Evolutionary conservation across 2,888 invertebrate species (phyloP).

Genomic region (Pyrrhosoma nymphula): DNA sequence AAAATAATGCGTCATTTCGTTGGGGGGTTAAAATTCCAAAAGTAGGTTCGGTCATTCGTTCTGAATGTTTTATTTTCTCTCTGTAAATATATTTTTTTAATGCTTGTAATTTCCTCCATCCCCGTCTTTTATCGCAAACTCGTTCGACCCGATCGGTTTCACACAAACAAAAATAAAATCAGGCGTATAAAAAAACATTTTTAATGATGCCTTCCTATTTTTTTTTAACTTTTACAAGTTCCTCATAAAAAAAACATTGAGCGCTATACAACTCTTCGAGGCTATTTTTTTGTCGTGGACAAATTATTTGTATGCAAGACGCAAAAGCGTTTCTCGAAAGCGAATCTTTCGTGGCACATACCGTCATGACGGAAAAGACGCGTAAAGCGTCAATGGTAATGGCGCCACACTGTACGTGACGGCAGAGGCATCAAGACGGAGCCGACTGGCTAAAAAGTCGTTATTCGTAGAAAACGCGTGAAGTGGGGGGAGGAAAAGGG

Average conservation of each 20-base stretch:
- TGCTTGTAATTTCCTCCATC: neutral
- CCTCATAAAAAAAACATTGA: neutral
- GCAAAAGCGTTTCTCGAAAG: neutral
- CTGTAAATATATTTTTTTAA: neutral
- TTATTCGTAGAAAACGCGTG: constrained; percentile 24
- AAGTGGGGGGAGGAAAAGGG: too few relatives aligned
- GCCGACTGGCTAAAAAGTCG: constrained; percentile 16
- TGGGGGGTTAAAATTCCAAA: neutral
- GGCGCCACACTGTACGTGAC: neutral
- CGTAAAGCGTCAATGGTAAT: constrained; percentile 26
- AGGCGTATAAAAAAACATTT: neutral
- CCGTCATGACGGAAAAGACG: constrained; percentile 23
- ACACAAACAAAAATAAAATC: too few relatives aligned
- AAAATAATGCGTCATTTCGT: neutral
- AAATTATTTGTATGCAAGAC: neutral
- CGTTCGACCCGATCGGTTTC: neutral
- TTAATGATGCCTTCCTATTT: neutral
- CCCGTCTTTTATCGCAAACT: neutral
- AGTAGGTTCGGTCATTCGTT: neutral
- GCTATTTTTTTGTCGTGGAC: too few relatives aligned
- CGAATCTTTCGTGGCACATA: constrained; percentile 21
- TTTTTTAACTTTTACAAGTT: neutral
- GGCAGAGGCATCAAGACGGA: constrained; percentile 19
- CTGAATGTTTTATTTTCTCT: neutral
- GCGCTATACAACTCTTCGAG: neutral